phyloP scores from a whole-genome alignment of 2,113 vertebrate species.

The Canis aureus region DNA sequence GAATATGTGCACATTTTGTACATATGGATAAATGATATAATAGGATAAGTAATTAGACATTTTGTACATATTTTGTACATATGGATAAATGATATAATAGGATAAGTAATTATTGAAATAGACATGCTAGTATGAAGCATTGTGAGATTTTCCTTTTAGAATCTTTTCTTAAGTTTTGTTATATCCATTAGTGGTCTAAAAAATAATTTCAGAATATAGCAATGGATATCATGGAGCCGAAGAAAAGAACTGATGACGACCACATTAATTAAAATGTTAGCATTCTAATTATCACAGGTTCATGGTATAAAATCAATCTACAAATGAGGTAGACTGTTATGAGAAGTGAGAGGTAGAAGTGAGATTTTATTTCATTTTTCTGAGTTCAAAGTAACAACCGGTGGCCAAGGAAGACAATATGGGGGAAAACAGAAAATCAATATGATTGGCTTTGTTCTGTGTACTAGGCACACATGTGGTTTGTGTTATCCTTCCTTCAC shows the following conservation, averaged over 20 bases:
- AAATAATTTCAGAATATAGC: not conserved
- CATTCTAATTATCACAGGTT: conserved; percentile 12
- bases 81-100: not conserved
- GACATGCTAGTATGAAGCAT: not conserved
- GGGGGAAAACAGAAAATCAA: not conserved
- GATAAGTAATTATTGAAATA: not conserved
- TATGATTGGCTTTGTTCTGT: accelerated
- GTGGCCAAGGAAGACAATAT: not conserved
- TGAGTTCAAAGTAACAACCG: not conserved
- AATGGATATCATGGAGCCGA: not conserved
- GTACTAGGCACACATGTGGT: accelerated
- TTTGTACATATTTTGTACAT: not conserved
- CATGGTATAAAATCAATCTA: conserved; percentile 17
- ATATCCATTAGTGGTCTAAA: not conserved
- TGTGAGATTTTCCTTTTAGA: not conserved
- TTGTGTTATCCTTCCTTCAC: accelerated
- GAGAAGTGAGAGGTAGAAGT: not conserved
- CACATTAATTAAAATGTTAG: conserved; percentile 7
- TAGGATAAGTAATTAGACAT: not conserved
- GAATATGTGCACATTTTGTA: not conserved
- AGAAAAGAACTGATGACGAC: not conserved
- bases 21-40: not conserved
- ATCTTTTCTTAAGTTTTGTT: not conserved
- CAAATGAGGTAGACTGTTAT: not conserved
- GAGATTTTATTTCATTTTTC: not conserved